Percentiles rank a stretch among this genome's conserved stretches.
Conservation (phyloP, 2,113 vertebrate species). For the Erythrolamprus reginae region DNA sequence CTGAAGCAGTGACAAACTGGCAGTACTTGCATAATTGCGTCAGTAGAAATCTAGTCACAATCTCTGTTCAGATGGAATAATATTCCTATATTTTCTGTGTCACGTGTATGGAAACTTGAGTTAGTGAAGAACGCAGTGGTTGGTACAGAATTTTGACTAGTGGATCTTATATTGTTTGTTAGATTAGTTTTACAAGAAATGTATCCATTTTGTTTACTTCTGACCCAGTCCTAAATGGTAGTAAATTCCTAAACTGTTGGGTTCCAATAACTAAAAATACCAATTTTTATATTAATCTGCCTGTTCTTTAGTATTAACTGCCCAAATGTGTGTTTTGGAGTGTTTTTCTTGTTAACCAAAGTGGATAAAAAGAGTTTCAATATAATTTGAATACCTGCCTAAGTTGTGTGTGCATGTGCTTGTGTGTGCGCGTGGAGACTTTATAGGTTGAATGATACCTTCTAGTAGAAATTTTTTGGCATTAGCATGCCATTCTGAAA, state of each 20-base stretch:
- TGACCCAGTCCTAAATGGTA: not conserved
- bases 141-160: not conserved
- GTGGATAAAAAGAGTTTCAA: not conserved
- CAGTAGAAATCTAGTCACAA: not conserved
- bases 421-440: not conserved
- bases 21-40: not conserved
- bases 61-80: not conserved
- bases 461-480: not conserved
- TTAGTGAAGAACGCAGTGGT: not conserved
- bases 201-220: not conserved
- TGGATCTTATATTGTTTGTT: not conserved
- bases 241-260: not conserved
- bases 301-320: not conserved
- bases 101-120: not conserved
- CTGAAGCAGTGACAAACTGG: not conserved
- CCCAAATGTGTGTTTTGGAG: not conserved
- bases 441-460: not conserved
- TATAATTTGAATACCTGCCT: not conserved
- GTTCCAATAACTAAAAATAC: not conserved
- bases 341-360: not conserved
- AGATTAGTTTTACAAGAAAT: not conserved
- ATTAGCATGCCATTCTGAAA: not conserved
- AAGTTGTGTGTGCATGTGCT: not conserved
- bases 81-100: not conserved
- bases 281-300: not conserved